Evolutionary conservation across 1,140 invertebrate genomes (phyloP).

Genomic region (fruit fly (Drosophila melanogaster)): Release_6_plus_ISO1_MT NC_004354.4:13673501-13674000

Average conservation of each 20-base stretch:
- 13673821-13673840: conserved; percentile 63
- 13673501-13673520: conserved; percentile 88
- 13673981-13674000: conserved; percentile 86
- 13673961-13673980: conserved; percentile 86
- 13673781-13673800: conserved; percentile 81
- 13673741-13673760: conserved; percentile 65
- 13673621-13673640: conserved; percentile 47
- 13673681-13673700: conserved; percentile 31
- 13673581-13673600: conserved; percentile 85
- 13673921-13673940: conserved; percentile 90
- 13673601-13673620: conserved; percentile 60
- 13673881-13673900: conserved; percentile 63
- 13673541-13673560: conserved; percentile 89
- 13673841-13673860: conserved; percentile 79
- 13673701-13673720: conserved; percentile 26
- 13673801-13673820: conserved; percentile 36
- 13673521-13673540: conserved; percentile 91
- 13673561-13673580: conserved; percentile 89
- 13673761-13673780: conserved; percentile 66
- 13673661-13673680: conserved; percentile 51
- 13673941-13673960: conserved; percentile 87
- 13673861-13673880: conserved; percentile 70
- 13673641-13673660: conserved; percentile 70
- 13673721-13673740: conserved; percentile 48
- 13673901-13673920: conserved; percentile 86